phyloP scores from a whole-genome alignment of 2,113 vertebrate genomes.

The Ceyx cyanopectus region DNA sequence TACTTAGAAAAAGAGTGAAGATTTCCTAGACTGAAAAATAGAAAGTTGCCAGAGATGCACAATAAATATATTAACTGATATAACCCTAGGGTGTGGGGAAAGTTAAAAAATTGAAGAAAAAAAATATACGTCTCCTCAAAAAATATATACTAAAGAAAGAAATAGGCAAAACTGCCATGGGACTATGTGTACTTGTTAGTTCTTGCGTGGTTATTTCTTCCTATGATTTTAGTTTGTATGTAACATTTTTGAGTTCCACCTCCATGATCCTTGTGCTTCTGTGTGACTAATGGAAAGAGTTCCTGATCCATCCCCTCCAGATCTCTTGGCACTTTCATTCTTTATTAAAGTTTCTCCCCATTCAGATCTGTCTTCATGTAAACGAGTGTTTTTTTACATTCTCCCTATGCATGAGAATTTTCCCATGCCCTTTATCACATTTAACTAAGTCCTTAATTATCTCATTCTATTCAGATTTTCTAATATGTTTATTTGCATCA shows the following conservation, averaged over 20 bases:
- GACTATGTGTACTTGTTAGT: neutral
- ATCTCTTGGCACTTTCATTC: neutral
- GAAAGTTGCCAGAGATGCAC: neutral
- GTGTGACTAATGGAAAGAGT: neutral
- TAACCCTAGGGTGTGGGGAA: neutral
- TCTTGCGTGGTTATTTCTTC: neutral
- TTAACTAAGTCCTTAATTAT: slow-evolving; percentile 18
- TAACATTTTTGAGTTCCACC: neutral
- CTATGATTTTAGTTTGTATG: neutral
- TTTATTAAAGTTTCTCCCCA: neutral
- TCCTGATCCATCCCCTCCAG: neutral
- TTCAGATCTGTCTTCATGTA: neutral
- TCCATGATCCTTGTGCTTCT: neutral
- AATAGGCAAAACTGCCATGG: neutral
- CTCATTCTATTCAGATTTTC: slow-evolving; percentile 13
- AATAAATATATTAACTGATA: neutral
- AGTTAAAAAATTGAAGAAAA: neutral
- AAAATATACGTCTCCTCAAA: neutral
- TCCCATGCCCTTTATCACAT: slow-evolving; percentile 1
- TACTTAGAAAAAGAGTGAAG: neutral
- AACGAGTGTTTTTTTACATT: neutral
- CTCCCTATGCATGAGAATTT: neutral
- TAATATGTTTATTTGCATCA: neutral
- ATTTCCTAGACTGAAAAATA: neutral
- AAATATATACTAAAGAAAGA: neutral